Evolutionary conservation across 2,888 invertebrate species (phyloP).

Genomic region (Vannuccia rotundouncinata): DNA sequence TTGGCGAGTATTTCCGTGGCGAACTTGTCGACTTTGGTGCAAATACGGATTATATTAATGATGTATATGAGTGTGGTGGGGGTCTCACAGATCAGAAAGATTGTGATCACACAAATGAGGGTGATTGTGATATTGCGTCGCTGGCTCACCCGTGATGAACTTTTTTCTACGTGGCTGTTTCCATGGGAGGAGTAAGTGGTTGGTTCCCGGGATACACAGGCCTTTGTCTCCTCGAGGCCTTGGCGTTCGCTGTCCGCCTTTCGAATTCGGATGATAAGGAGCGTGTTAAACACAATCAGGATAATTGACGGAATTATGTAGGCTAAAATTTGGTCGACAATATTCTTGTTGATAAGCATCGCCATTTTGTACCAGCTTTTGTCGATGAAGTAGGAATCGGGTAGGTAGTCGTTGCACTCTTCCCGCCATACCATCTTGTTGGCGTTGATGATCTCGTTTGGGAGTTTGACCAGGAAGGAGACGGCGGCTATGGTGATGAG

Average conservation of each 20-base stretch:
- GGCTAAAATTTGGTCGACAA: background rate
- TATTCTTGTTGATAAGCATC: background rate
- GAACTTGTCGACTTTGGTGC: background rate
- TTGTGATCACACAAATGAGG: conserved; percentile 21
- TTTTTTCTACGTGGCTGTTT: background rate
- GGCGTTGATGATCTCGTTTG: background rate
- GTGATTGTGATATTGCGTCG: conserved; percentile 1
- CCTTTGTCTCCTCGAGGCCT: background rate
- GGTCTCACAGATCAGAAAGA: conserved; percentile 15
- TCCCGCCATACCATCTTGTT: background rate
- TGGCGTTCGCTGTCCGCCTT: background rate
- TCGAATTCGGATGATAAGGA: background rate
- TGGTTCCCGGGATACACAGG: background rate
- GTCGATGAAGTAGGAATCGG: background rate
- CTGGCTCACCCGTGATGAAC: background rate
- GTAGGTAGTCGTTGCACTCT: background rate
- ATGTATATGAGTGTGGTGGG: conserved; percentile 8
- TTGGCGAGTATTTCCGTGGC: background rate
- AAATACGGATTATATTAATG: background rate
- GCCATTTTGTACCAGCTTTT: background rate
- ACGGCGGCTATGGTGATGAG: background rate
- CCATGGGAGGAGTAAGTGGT: background rate
- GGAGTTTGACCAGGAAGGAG: background rate
- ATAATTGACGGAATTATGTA: background rate
- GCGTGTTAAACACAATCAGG: background rate